Conservation (phyloP, 2,113 vertebrate species). For the Mesitornis unicolor region DNA sequence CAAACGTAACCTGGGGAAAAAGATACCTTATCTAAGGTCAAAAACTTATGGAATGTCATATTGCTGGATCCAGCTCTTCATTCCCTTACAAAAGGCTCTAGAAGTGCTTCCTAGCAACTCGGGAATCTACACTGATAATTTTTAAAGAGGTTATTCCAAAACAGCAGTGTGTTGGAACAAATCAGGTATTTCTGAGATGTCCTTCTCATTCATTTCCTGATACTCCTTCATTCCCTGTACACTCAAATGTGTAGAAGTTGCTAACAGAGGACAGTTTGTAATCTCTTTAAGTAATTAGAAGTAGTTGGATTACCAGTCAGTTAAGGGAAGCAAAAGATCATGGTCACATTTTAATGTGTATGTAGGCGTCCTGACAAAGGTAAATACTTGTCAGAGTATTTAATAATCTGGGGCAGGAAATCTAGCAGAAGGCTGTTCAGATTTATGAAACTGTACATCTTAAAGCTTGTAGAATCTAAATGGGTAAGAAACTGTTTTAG, state of each 20-base stretch:
- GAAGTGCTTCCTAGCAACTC: neutral
- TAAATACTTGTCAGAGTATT: neutral
- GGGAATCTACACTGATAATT: rapidly evolving
- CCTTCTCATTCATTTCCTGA: neutral
- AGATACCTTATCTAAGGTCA: neutral
- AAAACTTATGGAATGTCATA: neutral
- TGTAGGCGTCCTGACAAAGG: neutral
- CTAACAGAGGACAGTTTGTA: neutral
- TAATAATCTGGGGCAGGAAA: neutral
- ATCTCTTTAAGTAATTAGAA: neutral
- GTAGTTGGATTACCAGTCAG: neutral
- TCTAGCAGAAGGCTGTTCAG: neutral
- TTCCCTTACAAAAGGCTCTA: neutral
- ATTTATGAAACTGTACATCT: neutral
- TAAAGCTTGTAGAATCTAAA: neutral
- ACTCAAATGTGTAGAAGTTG: rapidly evolving
- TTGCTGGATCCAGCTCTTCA: neutral
- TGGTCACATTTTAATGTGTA: neutral
- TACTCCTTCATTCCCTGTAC: neutral
- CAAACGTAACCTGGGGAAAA: neutral
- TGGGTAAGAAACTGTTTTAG: neutral
- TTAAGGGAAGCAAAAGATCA: neutral
- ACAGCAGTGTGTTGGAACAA: neutral
- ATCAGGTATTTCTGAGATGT: neutral
- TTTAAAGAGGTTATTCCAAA: neutral